These are phyloP conservation scores for Leiothrix lutea DNA, from an alignment of 2,113 vertebrate genomes.

Conservation along the genomic window DNA sequence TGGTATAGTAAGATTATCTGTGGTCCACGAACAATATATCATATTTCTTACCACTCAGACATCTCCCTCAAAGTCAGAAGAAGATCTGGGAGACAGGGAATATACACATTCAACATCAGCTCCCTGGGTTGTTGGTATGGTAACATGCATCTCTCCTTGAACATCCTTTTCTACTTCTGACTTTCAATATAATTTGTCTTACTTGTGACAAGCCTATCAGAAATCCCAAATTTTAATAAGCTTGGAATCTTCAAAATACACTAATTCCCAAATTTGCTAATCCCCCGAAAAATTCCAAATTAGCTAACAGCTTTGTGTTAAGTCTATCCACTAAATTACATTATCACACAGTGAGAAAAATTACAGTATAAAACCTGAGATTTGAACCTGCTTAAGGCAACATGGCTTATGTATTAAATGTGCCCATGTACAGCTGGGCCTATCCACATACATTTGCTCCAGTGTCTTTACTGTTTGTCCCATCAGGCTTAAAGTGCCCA, in stretches of 20 bases:
- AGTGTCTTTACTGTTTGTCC: not conserved
- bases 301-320: not conserved
- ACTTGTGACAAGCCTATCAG: not conserved
- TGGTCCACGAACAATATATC: not conserved
- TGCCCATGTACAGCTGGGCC: accelerated
- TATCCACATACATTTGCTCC: not conserved
- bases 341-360: not conserved
- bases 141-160: conserved; percentile 14
- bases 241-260: not conserved
- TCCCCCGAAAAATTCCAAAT: not conserved
- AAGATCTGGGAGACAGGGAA: not conserved
- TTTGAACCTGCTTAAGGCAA: not conserved
- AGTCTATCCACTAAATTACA: not conserved
- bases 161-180: not conserved
- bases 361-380: not conserved
- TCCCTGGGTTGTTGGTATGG: not conserved
- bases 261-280: not conserved
- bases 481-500: not conserved
- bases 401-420: not conserved
- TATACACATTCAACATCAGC: not conserved
- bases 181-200: not conserved
- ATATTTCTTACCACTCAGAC: not conserved
- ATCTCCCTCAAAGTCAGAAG: not conserved
- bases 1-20: not conserved
- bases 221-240: conserved; percentile 4